Evolutionary conservation across 2,113 vertebrate species (phyloP), one percentile per base, ranked within the genome.

Genomic region (Xenopus borealis): DNA sequence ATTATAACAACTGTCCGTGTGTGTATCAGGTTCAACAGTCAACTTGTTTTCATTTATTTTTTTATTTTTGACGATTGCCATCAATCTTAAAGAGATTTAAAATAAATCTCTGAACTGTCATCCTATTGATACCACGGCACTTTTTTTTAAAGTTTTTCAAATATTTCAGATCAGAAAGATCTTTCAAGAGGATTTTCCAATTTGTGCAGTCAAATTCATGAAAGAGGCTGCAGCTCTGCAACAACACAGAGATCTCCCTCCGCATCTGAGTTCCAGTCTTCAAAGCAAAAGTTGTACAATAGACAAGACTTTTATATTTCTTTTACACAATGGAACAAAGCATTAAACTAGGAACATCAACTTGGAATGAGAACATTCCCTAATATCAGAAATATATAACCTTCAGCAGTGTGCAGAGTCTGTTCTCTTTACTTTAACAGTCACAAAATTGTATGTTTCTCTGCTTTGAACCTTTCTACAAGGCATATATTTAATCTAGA

Each of bases 161-260:
- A 80, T 66, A 50, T 66, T 79, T 72, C 72, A 72, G 69, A 82
- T 79, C 77, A 81, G 80, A 81, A 47, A 70, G 46, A n/a, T 68
- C 45, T 69, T 80, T 78, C 63, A 72, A 70, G 70, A 72, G 70
- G 50, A 81, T 82, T 82, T 84, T 76, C 61, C 50, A 70, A 82
- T 80, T 23, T 76, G 63, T 81, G 78, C 71, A 75, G 59, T 79
- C 69, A 78, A 63, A 69, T 75, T 69, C 73, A 78, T 81, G 73
- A 83, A 81, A 79, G 76, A 50, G 72, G 30, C 12, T 72, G 17
- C 76, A 70, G 62, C 23, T 75, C 72, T 66, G 45, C 40, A 76
- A 75, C 70, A 77, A 67, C 65, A 78, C 57, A 72, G 72, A 80
- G 70, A 66, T 78, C 66, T 71, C 13, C 50, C 70, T 46, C 46